Evolutionary conservation across 2,797 vertebrate genomes (phyloP).

Genomic region (Rhincodon typus): DNA sequence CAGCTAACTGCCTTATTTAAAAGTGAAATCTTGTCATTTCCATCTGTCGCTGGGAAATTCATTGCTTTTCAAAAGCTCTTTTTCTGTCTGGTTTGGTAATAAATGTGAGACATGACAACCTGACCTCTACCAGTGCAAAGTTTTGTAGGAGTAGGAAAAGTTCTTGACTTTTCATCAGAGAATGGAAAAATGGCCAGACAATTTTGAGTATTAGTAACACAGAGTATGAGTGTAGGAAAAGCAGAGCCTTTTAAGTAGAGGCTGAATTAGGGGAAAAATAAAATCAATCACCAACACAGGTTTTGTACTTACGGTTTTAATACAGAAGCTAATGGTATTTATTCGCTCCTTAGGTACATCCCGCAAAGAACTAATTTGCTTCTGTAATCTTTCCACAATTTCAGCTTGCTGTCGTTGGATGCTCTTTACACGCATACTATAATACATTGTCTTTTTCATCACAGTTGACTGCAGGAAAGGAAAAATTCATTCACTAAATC

Average conservation of each 20-base stretch:
- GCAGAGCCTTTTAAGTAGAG: background rate
- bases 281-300: background rate
- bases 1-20: background rate
- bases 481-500: conserved; percentile 36
- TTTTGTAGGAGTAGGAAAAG: background rate
- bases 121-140: background rate
- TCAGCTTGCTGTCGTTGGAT: conserved; percentile 62
- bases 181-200: background rate
- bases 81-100: background rate
- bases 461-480: conserved; percentile 62
- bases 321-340: conserved; percentile 55
- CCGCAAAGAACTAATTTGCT: conserved; percentile 59
- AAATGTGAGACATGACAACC: background rate
- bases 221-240: background rate
- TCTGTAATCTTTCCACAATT: conserved; percentile 56
- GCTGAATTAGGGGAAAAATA: background rate
- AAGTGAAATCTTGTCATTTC: background rate
- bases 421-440: conserved; percentile 74
- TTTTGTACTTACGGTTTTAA: conserved; percentile 66
- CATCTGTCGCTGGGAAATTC: background rate
- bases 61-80: background rate
- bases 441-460: conserved; percentile 85
- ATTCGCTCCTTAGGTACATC: conserved; percentile 67
- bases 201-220: background rate
- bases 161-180: background rate